phyloP scores from a whole-genome alignment of 2,113 vertebrate species.

The Irena cyanogastra region DNA sequence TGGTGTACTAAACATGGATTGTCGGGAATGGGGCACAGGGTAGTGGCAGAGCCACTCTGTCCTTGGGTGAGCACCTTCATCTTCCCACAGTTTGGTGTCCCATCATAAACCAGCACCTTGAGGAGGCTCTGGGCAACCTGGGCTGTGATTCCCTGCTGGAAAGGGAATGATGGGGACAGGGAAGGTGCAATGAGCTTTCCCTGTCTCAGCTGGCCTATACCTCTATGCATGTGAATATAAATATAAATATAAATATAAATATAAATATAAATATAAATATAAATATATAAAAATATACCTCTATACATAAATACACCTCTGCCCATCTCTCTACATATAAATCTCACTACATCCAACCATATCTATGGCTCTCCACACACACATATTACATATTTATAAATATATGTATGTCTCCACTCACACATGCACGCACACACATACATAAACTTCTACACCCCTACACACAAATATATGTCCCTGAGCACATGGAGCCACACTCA shows the following conservation, averaged over 20 bases:
- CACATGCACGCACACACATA: accelerated
- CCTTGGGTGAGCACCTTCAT: neutral
- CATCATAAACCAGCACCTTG: neutral
- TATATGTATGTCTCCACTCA: neutral
- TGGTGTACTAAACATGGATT: accelerated
- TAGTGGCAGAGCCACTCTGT: neutral
- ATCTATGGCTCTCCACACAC: neutral
- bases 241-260: neutral
- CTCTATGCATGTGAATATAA: neutral
- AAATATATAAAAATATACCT: neutral
- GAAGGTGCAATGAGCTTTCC: neutral
- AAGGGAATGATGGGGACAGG: neutral
- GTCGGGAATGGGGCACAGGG: accelerated
- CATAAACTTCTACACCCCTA: neutral
- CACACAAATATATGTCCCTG: neutral
- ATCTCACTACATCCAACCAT: neutral
- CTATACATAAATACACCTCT: neutral
- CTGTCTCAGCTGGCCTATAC: neutral
- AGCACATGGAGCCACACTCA: neutral
- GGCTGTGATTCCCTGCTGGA: neutral
- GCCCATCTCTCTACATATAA: neutral
- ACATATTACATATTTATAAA: neutral
- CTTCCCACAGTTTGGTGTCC: accelerated
- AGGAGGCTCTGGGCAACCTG: neutral
- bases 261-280: neutral